These are phyloP conservation scores for Ammodytes dubius DNA, from an alignment of 2,113 vertebrate species.

Conservation along the genomic window DNA sequence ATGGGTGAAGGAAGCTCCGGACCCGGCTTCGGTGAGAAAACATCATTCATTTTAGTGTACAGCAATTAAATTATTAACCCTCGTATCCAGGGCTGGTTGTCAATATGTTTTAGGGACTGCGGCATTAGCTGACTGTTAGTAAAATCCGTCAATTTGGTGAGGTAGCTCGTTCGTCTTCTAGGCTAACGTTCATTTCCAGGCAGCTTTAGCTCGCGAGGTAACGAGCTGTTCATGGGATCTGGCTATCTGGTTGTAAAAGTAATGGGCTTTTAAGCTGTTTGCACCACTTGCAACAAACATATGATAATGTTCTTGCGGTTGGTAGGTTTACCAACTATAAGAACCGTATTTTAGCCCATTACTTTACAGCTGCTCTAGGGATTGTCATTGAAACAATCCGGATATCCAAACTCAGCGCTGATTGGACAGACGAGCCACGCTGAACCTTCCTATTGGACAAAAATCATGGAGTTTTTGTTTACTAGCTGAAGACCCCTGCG, in stretches of 20 bases:
- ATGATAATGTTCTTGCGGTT: not conserved
- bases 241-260: not conserved
- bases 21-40: constrained; percentile 84
- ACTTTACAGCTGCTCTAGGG: not conserved
- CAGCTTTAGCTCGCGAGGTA: constrained; percentile 3
- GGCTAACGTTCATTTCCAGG: constrained; percentile 15
- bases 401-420: constrained; percentile 56
- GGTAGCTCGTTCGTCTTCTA: constrained; percentile 52
- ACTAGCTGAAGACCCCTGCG: not conserved
- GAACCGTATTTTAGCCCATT: not conserved
- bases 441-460: constrained; percentile 79
- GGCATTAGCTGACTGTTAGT: not conserved
- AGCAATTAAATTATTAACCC: not conserved
- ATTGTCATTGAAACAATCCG: constrained; percentile 45
- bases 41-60: constrained; percentile 18
- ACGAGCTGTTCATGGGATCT: not conserved
- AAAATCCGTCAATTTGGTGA: not conserved
- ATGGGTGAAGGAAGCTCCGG: constrained; percentile 77
- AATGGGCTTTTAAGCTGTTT: not conserved
- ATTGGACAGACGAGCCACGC: constrained; percentile 83
- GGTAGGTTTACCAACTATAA: too few species aligned
- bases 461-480: constrained; percentile 55
- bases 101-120: not conserved
- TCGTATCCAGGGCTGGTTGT: not conserved
- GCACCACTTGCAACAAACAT: not conserved